These are phyloP conservation scores for Cephalopholis sonnerati DNA, from an alignment of 2,113 vertebrate genomes.

Conservation along the genomic window DNA sequence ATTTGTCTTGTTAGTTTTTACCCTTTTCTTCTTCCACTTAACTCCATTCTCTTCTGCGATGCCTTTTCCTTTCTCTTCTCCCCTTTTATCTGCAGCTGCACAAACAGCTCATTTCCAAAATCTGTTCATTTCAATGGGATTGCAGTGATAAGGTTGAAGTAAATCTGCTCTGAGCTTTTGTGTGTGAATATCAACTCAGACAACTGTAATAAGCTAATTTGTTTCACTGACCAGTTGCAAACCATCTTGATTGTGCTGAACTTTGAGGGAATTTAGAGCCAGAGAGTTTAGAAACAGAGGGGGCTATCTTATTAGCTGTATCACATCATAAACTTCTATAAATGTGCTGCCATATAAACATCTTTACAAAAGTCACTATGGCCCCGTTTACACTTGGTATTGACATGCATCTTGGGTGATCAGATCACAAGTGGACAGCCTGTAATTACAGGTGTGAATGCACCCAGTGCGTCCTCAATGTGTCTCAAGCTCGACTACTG, in stretches of 20 bases:
- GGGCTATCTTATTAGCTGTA: not conserved
- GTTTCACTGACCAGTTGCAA: not conserved
- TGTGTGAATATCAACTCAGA: not conserved
- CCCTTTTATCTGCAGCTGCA: not conserved
- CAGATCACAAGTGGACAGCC: too few species aligned
- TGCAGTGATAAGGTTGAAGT: not conserved
- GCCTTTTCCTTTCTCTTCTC: not conserved
- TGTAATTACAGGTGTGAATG: too few species aligned
- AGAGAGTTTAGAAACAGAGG: not conserved
- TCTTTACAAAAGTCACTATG: too few species aligned
- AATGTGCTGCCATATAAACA: too few species aligned
- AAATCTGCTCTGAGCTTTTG: not conserved
- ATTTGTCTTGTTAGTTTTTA: conserved; percentile 47
- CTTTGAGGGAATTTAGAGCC: not conserved
- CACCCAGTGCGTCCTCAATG: too few species aligned
- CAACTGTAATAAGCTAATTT: not conserved
- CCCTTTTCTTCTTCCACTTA: not conserved
- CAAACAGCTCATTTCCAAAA: conserved; percentile 3
- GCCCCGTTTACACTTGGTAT: too few species aligned
- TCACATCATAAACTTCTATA: not conserved
- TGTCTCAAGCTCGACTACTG: too few species aligned
- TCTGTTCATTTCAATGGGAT: not conserved
- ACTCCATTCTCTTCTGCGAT: conserved; percentile 6
- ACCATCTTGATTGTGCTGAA: not conserved
- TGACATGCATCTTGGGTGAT: too few species aligned